A percentile compares a stretch with the other conserved stretches of the same genome.
phyloP scores from a whole-genome alignment of 2,113 vertebrate species.

The Ciconia boyciana region DNA sequence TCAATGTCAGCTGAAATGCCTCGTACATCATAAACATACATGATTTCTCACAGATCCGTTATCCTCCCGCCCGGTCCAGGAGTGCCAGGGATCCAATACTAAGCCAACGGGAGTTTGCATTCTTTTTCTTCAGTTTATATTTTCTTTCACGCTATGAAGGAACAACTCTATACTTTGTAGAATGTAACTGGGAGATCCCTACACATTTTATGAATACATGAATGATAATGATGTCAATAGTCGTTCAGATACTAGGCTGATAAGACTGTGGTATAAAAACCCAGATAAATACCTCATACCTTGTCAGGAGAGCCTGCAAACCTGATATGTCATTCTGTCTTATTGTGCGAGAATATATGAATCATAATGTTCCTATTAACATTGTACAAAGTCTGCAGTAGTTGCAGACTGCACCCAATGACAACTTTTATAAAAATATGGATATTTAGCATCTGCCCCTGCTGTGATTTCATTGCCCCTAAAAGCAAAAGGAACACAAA shows the following conservation, averaged over 20 bases:
- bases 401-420: constrained; percentile 19
- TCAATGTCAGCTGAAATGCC: constrained; percentile 73
- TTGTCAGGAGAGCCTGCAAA: constrained; percentile 59
- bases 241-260: constrained; percentile 40
- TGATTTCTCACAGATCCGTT: constrained; percentile 58
- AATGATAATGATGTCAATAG: constrained; percentile 62
- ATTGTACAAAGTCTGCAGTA: constrained; percentile 47
- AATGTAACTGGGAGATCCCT: constrained; percentile 17
- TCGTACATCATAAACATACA: constrained; percentile 70
- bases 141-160: neutral
- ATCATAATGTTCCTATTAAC: constrained; percentile 64
- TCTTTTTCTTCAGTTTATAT: neutral
- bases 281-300: constrained; percentile 59
- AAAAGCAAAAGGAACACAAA: neutral
- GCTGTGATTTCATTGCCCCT: constrained; percentile 16
- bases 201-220: constrained; percentile 44
- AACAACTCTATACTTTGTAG: neutral
- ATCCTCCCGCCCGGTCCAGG: neutral
- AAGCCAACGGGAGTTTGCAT: neutral
- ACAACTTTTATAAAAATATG: constrained; percentile 30
- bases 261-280: constrained; percentile 37
- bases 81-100: neutral
- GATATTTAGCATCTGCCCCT: constrained; percentile 23
- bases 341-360: constrained; percentile 66
- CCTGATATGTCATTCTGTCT: constrained; percentile 64